Evolutionary conservation across 2,113 vertebrate species (phyloP).

Genomic region (Syrmaticus mikado): DNA sequence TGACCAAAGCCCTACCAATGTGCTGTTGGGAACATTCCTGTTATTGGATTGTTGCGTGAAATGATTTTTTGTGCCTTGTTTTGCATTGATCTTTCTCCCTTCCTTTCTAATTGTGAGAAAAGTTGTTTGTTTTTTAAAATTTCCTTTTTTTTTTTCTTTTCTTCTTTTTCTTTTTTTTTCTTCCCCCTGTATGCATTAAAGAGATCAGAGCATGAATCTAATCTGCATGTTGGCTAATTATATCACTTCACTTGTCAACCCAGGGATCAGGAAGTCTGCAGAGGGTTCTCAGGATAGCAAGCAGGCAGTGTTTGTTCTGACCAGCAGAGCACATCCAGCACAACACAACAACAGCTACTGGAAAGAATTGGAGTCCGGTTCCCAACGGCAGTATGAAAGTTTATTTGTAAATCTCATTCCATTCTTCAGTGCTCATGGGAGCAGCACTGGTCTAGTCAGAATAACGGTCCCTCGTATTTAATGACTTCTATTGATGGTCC

Average conservation of each 20-base stretch:
- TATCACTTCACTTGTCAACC: neutral
- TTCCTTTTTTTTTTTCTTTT: neutral
- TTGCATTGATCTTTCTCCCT: neutral
- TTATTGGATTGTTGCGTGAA: neutral
- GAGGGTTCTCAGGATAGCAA: neutral
- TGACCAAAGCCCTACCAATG: neutral
- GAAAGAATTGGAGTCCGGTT: neutral
- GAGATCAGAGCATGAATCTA: neutral
- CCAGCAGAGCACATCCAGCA: neutral
- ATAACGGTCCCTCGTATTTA: neutral
- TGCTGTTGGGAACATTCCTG: neutral
- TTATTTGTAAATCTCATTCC: conserved; percentile 1
- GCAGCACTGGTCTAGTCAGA: neutral
- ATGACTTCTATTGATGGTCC: neutral
- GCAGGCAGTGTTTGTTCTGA: neutral
- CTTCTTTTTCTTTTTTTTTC: neutral
- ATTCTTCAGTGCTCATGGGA: neutral
- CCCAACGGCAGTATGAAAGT: neutral
- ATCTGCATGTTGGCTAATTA: neutral
- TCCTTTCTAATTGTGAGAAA: neutral
- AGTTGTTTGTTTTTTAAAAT: neutral
- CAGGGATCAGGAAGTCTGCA: neutral
- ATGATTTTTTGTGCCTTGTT: neutral
- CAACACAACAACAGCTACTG: neutral
- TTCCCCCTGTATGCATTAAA: accelerated